Evolutionary conservation across 2,797 vertebrate genomes (phyloP).

Genomic region (Otus scops): DNA sequence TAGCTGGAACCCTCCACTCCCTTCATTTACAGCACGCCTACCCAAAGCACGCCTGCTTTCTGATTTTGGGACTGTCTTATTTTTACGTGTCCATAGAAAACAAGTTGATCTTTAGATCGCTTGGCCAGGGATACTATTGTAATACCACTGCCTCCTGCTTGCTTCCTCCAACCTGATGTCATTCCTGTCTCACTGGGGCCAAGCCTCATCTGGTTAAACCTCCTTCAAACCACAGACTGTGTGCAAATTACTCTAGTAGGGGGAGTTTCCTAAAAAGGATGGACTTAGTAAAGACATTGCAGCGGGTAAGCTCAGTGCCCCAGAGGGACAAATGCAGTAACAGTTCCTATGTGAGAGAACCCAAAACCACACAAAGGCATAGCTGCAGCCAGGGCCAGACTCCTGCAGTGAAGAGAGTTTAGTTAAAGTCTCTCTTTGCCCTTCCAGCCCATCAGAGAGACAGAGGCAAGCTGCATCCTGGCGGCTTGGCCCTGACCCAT

Average conservation of each 20-base stretch:
- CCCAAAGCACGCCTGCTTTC: not conserved
- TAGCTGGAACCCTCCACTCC: not conserved
- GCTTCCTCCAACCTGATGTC: not conserved
- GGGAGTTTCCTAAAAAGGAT: constrained; percentile 2
- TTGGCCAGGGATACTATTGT: not conserved
- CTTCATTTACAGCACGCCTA: not conserved
- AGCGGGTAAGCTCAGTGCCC: not conserved
- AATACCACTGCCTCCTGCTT: not conserved
- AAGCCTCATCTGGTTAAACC: not conserved
- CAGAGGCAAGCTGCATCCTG: not conserved
- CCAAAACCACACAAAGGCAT: not conserved
- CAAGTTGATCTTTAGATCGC: not conserved
- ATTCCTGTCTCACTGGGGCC: not conserved
- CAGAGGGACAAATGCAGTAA: not conserved
- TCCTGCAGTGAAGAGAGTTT: not conserved
- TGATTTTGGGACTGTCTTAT: not conserved
- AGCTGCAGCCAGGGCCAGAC: not conserved
- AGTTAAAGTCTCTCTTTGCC: not conserved
- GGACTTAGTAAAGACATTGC: not conserved
- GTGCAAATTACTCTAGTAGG: not conserved
- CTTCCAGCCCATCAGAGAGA: not conserved
- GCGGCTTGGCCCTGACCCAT: not conserved
- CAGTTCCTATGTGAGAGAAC: constrained; percentile 17
- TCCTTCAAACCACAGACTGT: constrained; percentile 3
- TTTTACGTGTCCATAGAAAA: not conserved